Conservation (phyloP, 2,888 invertebrate genomes). For the Coronaproctus castanopsis region DNA sequence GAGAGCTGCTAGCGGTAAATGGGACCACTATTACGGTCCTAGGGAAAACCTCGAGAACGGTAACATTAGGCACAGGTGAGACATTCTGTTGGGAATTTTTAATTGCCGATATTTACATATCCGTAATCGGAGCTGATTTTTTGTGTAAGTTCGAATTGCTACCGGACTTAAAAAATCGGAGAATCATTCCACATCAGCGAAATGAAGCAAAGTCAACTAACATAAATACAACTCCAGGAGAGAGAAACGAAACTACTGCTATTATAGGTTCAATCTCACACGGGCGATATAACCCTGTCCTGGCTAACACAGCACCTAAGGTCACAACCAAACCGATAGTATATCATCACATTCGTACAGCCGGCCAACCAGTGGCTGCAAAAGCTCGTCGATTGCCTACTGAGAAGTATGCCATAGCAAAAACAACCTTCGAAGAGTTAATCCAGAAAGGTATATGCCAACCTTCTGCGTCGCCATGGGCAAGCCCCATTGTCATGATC, state of each 20-base stretch:
- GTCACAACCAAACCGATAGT: conserved; percentile 15
- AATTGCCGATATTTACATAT: conserved; percentile 8
- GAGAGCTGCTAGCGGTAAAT: conserved; percentile 6
- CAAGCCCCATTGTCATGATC: conserved; percentile 22
- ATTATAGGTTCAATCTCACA: no score
- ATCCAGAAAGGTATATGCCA: conserved; percentile 20
- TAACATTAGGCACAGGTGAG: conserved; percentile 9
- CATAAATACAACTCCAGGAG: no score
- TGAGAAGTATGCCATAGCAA: conserved; percentile 21
- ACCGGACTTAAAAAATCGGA: conserved; percentile 8
- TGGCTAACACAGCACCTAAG: no score
- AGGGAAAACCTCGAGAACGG: not conserved
- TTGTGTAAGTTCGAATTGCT: conserved; percentile 12
- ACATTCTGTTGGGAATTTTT: conserved; percentile 4
- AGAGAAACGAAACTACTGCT: no score
- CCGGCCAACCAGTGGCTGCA: conserved; percentile 22
- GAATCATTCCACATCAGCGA: conserved; percentile 14
- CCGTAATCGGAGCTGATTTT: conserved; percentile 12
- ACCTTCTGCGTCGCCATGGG: conserved; percentile 23
- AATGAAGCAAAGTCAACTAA: no score
- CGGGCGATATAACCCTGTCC: no score
- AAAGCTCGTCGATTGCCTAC: conserved; percentile 22
- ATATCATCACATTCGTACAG: conserved; percentile 20
- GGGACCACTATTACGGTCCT: conserved; percentile 3
- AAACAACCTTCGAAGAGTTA: conserved; percentile 22